A percentile compares a stretch with the other conserved stretches of the same genome.
phyloP scores from a whole-genome alignment of 2,888 invertebrate species.

The Pollenia amentaria region DNA sequence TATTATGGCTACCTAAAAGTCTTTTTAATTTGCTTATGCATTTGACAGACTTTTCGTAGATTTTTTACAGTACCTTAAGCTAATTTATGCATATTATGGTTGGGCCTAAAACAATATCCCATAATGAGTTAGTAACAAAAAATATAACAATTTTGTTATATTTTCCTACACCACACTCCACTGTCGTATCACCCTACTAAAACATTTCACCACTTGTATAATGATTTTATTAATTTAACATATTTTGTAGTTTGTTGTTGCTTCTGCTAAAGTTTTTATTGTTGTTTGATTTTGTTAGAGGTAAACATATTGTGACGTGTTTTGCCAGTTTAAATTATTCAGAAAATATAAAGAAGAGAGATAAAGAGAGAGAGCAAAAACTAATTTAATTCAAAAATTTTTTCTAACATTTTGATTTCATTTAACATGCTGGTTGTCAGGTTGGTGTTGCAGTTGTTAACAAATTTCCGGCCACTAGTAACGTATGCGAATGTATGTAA shows the following conservation, averaged over 20 bases:
- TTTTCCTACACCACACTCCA: too few species aligned
- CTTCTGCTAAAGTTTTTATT: conserved; percentile 1
- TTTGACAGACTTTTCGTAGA: too few species aligned
- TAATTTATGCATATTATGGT: too few species aligned
- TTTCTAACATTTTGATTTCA: conserved; percentile 55
- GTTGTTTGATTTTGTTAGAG: conserved; percentile 14
- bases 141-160: too few species aligned
- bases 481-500: conserved; percentile 1
- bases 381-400: conserved; percentile 39
- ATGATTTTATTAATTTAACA: conserved; percentile 52
- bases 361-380: conserved; percentile 17
- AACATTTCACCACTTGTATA: conserved; percentile 6
- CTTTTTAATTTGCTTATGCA: too few species aligned
- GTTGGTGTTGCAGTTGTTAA: conserved; percentile 64
- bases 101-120: too few species aligned
- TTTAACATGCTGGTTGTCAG: conserved; percentile 57
- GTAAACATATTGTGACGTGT: conserved; percentile 63
- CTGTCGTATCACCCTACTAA: background rate
- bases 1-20: too few species aligned
- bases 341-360: conserved; percentile 12
- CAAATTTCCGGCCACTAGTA: conserved; percentile 53
- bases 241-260: conserved; percentile 28
- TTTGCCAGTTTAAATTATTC: conserved; percentile 63
- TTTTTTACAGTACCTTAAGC: too few species aligned
- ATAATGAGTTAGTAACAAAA: too few species aligned